A percentile compares a stretch with the other conserved stretches of the same genome.
phyloP scores from a whole-genome alignment of 2,888 invertebrate genomes.

The Ischnura elegans region DNA sequence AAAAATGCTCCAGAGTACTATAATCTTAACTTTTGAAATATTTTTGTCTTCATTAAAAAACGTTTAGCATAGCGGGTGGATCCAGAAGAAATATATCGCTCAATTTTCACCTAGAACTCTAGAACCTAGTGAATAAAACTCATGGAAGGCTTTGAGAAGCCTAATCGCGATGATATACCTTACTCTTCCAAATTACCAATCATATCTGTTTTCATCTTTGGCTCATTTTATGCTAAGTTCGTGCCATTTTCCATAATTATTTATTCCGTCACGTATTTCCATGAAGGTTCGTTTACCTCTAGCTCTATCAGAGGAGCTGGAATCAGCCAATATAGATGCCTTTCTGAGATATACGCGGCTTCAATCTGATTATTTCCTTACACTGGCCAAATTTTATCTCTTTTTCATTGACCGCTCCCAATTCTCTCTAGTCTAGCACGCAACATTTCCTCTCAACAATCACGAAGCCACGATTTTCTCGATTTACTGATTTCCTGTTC shows the following conservation, averaged over 20 bases:
- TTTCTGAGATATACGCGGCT: neutral
- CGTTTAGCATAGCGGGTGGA: too few species aligned
- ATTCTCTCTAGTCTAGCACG: neutral
- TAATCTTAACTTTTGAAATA: too few species aligned
- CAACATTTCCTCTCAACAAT: neutral
- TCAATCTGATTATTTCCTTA: neutral
- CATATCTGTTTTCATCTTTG: too few species aligned
- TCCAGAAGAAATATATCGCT: too few species aligned
- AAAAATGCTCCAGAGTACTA: too few species aligned
- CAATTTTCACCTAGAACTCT: too few species aligned
- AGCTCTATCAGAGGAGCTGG: neutral
- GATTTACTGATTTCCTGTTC: neutral
- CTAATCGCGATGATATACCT: neutral
- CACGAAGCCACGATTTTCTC: neutral
- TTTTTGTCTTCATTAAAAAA: too few species aligned
- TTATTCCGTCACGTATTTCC: neutral
- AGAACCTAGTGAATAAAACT: too few species aligned
- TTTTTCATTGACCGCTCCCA: neutral
- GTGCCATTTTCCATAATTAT: too few species aligned
- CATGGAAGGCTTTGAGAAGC: too few species aligned
- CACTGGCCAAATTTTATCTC: neutral
- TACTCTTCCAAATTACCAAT: neutral
- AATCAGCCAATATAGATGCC: neutral
- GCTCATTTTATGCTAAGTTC: too few species aligned
- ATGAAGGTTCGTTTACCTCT: neutral